Evolutionary conservation across 2,113 vertebrate genomes (phyloP), one percentile per base, ranked within the genome.

Genomic region (Syrrhaptes paradoxus): DNA sequence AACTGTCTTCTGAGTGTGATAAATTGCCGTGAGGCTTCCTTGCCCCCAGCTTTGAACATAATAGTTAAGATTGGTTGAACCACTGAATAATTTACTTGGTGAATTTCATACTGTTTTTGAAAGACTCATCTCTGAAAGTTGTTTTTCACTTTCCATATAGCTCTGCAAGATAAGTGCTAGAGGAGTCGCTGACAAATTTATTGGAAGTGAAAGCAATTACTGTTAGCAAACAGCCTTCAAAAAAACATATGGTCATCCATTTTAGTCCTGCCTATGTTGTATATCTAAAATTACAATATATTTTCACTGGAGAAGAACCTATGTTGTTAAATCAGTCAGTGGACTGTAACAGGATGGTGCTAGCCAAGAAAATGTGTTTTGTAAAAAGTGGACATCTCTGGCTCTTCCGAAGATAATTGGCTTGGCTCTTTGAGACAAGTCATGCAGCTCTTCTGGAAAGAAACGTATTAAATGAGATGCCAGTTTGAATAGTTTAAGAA

Each of bases 151-250:
- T 83, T 61, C 46, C 29, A 18, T 49, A 51, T 24, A 88, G 28
- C 19, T 77, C 78, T 78, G 22, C 1, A 2, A 87, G 46, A 46
- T 51, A 81, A 74, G 43, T 82, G 75, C 43, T 88, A 85, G 55
- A 77, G 55, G 55, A 90, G 22, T n/a, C 85, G 49, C 67, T 46
- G 34, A 71, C 48, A 77, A 85, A 67, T 90, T 85, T 89, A 18
- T 68, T 94, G 54, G 34, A 84, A 63, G 63, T 65, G 59, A 90
- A 87, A 85, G 65, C 48, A 73, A 90, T 87, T 68, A 38, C 70
- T 81, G 70, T 92, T 90, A 87, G 82, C 76, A 92, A 87, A 89
- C 70, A 76, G 38, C 83, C 90, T 88, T 94, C 87, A 81, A 73
- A 79, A 67, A 86, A 92, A 68, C 32, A 81, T 81, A 85, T 59